These are phyloP conservation scores for Lepus oiostolus DNA, from an alignment of 2,797 vertebrate genomes.

Conservation along the genomic window DNA sequence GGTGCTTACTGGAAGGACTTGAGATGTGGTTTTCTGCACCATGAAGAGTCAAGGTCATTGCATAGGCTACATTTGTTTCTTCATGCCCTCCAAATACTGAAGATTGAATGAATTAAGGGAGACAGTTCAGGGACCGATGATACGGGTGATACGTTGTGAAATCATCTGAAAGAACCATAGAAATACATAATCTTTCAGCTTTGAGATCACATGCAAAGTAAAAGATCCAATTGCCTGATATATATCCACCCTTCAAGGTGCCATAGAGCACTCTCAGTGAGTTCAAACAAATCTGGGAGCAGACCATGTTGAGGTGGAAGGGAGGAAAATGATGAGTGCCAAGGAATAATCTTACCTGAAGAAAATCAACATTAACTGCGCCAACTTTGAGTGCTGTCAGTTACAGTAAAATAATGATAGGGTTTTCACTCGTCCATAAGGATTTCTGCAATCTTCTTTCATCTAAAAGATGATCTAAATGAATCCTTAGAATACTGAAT, in stretches of 20 bases:
- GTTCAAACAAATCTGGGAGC: neutral
- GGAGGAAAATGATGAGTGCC: neutral
- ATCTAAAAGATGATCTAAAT: constrained; percentile 6
- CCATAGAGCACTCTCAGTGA: too few species aligned
- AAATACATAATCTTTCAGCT: neutral
- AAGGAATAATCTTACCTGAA: neutral
- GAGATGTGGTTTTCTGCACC: neutral
- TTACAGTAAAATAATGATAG: neutral
- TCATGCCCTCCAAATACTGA: neutral
- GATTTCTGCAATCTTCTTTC: neutral
- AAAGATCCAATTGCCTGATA: neutral
- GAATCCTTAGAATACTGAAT: constrained; percentile 34
- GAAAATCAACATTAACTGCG: neutral
- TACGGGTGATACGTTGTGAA: neutral
- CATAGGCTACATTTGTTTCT: neutral
- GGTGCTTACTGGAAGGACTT: neutral
- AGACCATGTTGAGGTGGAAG: neutral
- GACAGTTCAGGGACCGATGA: neutral
- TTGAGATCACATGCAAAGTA: constrained; percentile 21
- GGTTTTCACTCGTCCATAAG: neutral
- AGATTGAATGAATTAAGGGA: neutral
- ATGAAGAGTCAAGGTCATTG: neutral
- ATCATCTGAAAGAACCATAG: neutral
- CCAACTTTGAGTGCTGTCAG: neutral
- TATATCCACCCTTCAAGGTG: too few species aligned